Evolutionary conservation across 2,797 vertebrate species (phyloP).

Genomic region (Hippocampus kuda): DNA sequence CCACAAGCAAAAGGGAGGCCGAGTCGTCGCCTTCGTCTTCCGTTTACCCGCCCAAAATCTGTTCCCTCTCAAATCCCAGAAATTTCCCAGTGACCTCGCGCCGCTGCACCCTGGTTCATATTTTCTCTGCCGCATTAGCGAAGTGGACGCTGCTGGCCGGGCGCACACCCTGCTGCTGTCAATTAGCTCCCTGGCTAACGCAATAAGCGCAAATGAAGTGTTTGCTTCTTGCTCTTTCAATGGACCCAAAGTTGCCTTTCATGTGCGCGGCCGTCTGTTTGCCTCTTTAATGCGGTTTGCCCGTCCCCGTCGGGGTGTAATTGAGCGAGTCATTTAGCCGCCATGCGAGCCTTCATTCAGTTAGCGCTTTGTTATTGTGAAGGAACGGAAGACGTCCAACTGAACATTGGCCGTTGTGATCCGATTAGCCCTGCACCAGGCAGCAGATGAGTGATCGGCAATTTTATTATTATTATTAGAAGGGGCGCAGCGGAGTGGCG

Average conservation of each 20-base stretch:
- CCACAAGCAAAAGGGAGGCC: slow-evolving; percentile 1
- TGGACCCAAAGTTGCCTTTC: slow-evolving; percentile 70
- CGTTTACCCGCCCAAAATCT: background rate
- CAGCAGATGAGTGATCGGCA: slow-evolving; percentile 59
- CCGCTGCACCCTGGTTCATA: slow-evolving; percentile 48
- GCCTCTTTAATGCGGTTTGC: slow-evolving; percentile 65
- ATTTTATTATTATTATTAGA: slow-evolving; percentile 37
- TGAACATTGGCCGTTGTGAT: slow-evolving; percentile 67
- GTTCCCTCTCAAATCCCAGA: background rate
- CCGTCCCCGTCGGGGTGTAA: slow-evolving; percentile 65
- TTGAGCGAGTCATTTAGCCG: slow-evolving; percentile 70
- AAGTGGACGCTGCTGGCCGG: slow-evolving; percentile 39
- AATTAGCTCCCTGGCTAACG: slow-evolving; percentile 60
- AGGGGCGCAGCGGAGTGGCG: slow-evolving; percentile 12
- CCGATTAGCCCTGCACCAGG: slow-evolving; percentile 62
- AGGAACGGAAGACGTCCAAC: slow-evolving; percentile 72
- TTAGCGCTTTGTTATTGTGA: slow-evolving; percentile 72
- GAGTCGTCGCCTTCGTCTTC: background rate
- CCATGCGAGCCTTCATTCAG: slow-evolving; percentile 67
- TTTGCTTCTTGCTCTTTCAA: slow-evolving; percentile 74
- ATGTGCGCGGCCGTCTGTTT: slow-evolving; percentile 67
- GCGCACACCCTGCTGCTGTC: slow-evolving; percentile 51
- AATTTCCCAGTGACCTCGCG: slow-evolving; percentile 30
- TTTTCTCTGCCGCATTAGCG: slow-evolving; percentile 51
- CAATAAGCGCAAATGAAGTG: slow-evolving; percentile 67